Conservation (phyloP, 2,113 vertebrate species). For the Colaptes auratus region DNA sequence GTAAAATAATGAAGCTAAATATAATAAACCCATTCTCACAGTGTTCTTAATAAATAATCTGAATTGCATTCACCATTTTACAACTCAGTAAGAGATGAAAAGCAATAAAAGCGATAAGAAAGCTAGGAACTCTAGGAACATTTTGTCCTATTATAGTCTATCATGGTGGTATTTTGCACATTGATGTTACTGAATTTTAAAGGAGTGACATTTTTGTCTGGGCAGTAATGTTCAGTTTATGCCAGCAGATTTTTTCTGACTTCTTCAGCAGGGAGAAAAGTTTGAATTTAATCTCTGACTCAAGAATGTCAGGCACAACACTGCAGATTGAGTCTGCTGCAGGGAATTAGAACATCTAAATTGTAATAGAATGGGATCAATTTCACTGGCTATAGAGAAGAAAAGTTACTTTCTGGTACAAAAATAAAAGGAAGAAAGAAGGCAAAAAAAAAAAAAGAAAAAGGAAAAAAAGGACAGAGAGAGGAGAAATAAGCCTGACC, state of each 20-base stretch:
- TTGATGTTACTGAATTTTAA: neutral
- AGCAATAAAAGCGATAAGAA: constrained; percentile 26
- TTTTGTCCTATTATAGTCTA: neutral
- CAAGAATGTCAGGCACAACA: neutral
- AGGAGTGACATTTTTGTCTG: neutral
- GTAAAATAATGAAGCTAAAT: constrained; percentile 24
- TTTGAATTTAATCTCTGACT: neutral
- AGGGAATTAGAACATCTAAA: neutral
- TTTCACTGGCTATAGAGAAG: neutral
- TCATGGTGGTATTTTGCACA: neutral
- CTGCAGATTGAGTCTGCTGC: neutral
- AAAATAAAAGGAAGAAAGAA: neutral
- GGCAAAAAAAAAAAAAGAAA: neutral
- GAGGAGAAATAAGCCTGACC: neutral
- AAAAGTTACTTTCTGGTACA: neutral
- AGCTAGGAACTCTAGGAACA: neutral
- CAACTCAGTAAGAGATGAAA: neutral
- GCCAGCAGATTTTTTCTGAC: neutral
- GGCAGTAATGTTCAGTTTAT: neutral
- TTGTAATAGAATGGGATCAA: neutral
- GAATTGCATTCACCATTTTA: neutral
- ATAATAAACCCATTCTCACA: neutral
- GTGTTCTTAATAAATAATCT: neutral
- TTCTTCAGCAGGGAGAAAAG: neutral
- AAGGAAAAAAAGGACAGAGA: neutral